Conservation (phyloP, 1,140 invertebrate genomes). For the Halyomorpha halys region DNA sequence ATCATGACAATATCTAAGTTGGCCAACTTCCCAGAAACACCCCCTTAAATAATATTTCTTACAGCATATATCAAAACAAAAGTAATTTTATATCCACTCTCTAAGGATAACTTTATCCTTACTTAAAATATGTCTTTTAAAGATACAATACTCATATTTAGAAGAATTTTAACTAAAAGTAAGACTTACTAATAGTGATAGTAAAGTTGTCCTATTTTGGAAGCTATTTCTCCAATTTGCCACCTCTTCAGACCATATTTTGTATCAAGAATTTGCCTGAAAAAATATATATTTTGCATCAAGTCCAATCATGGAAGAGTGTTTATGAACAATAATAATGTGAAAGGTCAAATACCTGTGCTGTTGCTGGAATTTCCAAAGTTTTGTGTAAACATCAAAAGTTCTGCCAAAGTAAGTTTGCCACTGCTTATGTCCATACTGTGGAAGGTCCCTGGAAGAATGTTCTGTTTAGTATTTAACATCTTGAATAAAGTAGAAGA, state of each 20-base stretch:
- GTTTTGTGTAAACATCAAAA: slow-evolving; percentile 95
- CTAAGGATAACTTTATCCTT: no score
- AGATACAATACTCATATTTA: no score
- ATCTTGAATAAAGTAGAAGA: background rate
- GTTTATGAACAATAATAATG: background rate
- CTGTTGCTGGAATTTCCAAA: slow-evolving; percentile 98
- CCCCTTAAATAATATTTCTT: background rate
- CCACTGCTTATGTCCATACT: slow-evolving; percentile 97
- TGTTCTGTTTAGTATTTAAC: background rate
- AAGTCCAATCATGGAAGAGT: background rate
- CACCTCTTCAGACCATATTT: slow-evolving; percentile 94
- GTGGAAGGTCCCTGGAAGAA: slow-evolving; percentile 73
- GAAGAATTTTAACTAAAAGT: background rate
- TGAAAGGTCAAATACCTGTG: slow-evolving; percentile 54
- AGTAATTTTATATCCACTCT: no score
- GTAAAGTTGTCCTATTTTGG: slow-evolving; percentile 96
- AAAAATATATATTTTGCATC: slow-evolving; percentile 33
- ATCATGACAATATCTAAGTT: background rate
- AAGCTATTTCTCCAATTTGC: slow-evolving; percentile 98
- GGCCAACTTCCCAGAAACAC: slow-evolving; percentile 4
- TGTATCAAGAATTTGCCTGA: slow-evolving; percentile 68
- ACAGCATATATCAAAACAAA: no score
- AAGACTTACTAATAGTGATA: slow-evolving; percentile 93
- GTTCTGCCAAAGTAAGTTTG: slow-evolving; percentile 94
- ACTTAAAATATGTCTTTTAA: no score